These are phyloP conservation scores for Schizothorax lantsangensis DNA, from an alignment of 2,797 vertebrate genomes.

Conservation along the genomic window DNA sequence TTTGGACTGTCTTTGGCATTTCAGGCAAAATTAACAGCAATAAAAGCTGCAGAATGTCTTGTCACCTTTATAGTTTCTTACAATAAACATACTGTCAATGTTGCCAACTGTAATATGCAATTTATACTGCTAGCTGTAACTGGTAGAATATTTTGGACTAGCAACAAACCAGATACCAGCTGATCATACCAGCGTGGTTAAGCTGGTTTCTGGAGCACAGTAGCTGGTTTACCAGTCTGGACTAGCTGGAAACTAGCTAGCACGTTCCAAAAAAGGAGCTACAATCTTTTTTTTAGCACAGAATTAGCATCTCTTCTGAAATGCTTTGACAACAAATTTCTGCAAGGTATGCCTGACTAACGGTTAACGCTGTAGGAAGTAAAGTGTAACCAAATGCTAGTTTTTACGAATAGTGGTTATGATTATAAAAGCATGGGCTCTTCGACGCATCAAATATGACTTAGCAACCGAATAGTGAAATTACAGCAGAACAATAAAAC, in stretches of 20 bases:
- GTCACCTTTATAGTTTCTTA: background rate
- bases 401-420: background rate
- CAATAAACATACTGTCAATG: background rate
- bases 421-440: background rate
- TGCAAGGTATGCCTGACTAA: background rate
- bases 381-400: background rate
- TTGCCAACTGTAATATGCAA: background rate
- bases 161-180: background rate
- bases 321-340: background rate
- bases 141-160: background rate
- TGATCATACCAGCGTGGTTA: background rate
- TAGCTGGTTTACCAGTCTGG: background rate
- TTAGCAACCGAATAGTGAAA: background rate
- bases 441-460: background rate
- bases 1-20: background rate
- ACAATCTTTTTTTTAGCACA: background rate
- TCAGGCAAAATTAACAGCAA: background rate
- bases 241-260: background rate
- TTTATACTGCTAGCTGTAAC: background rate
- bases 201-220: background rate
- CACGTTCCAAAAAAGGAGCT: background rate
- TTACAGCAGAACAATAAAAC: background rate
- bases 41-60: background rate
- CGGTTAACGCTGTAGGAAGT: no score
- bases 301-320: background rate